Evolutionary conservation across 2,888 invertebrate species (phyloP).

Genomic region (Habrosyne pyritoides): DNA sequence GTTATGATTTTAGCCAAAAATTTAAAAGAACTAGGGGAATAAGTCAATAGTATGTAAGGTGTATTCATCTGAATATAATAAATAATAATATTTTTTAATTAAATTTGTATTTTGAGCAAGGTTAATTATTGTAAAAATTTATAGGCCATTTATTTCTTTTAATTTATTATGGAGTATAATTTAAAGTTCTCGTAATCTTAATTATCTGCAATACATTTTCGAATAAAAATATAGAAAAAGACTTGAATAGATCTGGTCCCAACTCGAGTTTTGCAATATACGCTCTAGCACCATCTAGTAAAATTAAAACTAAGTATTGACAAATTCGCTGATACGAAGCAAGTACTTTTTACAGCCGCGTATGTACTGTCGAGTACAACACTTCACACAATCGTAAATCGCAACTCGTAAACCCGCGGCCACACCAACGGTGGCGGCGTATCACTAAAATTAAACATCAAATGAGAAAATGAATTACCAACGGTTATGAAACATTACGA

Average conservation of each 20-base stretch:
- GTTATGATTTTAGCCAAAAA: too few relatives aligned
- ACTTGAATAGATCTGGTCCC: slow-evolving; percentile 15
- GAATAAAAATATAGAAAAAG: too few relatives aligned
- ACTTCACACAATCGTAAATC: slow-evolving; percentile 61
- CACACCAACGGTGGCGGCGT: slow-evolving; percentile 29
- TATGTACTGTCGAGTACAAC: slow-evolving; percentile 52
- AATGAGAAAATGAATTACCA: slow-evolving; percentile 68
- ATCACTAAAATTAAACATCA: slow-evolving; percentile 70
- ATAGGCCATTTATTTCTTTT: too few relatives aligned
- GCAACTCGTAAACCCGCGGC: slow-evolving; percentile 50
- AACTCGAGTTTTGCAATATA: slow-evolving; percentile 38
- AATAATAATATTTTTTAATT: too few relatives aligned
- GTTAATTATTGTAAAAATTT: too few relatives aligned
- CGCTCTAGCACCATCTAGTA: slow-evolving; percentile 49
- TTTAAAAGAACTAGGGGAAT: too few relatives aligned
- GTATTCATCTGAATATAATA: too few relatives aligned
- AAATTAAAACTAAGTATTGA: slow-evolving; percentile 49
- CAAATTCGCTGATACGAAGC: slow-evolving; percentile 22
- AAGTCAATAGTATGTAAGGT: too few relatives aligned
- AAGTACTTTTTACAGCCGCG: slow-evolving; percentile 20
- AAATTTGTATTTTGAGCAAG: too few relatives aligned
- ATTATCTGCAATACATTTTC: too few relatives aligned
- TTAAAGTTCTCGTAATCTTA: too few relatives aligned
- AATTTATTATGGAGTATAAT: too few relatives aligned
- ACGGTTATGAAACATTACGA: slow-evolving; percentile 57